Evolutionary conservation across 2,113 vertebrate genomes (phyloP), one percentile per base, ranked within the genome.

Genomic region (Lipotes vexillifer): DNA sequence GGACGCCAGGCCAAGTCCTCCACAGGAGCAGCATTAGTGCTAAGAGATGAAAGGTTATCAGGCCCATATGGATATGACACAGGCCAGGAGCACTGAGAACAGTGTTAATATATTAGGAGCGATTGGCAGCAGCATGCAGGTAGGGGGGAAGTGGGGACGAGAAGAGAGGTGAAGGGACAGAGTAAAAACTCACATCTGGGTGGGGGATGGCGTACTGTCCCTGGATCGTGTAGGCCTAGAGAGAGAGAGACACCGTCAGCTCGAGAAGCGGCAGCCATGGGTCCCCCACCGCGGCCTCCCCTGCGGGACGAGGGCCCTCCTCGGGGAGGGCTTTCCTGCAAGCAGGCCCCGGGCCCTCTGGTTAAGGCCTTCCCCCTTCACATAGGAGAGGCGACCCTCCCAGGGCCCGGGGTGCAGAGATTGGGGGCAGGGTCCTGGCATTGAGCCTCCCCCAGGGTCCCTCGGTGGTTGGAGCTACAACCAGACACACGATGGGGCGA

Each of bases 171-270:
- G 18, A 96, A 96, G 98, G 93, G 98, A 97, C 80, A 18, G 97
- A 94, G 80, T 95, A 88, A 97, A 97, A 98, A 99, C 99, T 99
- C 99, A 99, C 99, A 99, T 99, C 99, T 97, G 99, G 99, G 98
- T 99, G 99, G 97, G 99, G 99, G 98, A 99, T 99, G 98, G 99
- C 99, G 6, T 99, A 99, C 97, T 99, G 99, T 99, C 99, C 99
- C 99, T 99, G 99, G 99, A 99, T 99, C 96, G 99, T 99, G 98
- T 99, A 99, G 99, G 99, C 99, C 99, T 99, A 49, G 98, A 14
- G 96, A 98, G 96, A 97, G 96, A 97, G 97, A 98, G 96, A 90
- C 18, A 8, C 57, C 11, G 82, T 96, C 89, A 98, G 96, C 44
- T 41, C 17, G 59, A 1, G 36, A 17, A 59, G 38, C 0, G 4